phyloP scores from a whole-genome alignment of 2,113 vertebrate genomes.

The Petrocephalus zakoni region DNA sequence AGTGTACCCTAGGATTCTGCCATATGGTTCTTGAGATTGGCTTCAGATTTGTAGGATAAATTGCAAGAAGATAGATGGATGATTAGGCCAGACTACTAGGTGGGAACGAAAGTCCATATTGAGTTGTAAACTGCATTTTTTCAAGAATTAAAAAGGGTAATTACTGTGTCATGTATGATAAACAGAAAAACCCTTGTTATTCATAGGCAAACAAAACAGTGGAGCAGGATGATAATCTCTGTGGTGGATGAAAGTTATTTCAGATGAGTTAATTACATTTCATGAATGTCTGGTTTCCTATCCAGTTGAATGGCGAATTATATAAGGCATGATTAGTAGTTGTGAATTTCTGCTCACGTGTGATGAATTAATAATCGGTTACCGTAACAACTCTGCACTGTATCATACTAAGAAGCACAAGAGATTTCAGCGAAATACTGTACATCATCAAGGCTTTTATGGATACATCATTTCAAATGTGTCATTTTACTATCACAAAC shows the following conservation, averaged over 20 bases:
- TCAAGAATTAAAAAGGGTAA: neutral
- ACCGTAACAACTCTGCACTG: neutral
- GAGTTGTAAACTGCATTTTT: slow-evolving; percentile 3
- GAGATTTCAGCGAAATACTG: neutral
- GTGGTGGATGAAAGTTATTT: neutral
- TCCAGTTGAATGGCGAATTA: neutral
- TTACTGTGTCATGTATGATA: neutral
- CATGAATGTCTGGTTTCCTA: neutral
- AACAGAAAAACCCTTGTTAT: neutral
- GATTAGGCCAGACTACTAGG: neutral
- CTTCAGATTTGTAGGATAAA: neutral
- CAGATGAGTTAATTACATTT: neutral
- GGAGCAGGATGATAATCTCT: neutral
- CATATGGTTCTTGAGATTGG: neutral
- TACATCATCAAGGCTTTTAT: neutral
- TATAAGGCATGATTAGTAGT: neutral
- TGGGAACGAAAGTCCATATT: neutral
- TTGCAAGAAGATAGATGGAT: neutral
- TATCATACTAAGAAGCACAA: neutral
- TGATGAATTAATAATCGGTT: neutral
- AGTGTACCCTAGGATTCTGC: neutral
- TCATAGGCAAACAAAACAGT: neutral
- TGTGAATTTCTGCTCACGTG: neutral
- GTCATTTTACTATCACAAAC: slow-evolving; percentile 19
- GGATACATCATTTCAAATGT: neutral